These are phyloP conservation scores for Pimpla rufipes DNA, from an alignment of 2,888 invertebrate species.

Conservation along the genomic window DNA sequence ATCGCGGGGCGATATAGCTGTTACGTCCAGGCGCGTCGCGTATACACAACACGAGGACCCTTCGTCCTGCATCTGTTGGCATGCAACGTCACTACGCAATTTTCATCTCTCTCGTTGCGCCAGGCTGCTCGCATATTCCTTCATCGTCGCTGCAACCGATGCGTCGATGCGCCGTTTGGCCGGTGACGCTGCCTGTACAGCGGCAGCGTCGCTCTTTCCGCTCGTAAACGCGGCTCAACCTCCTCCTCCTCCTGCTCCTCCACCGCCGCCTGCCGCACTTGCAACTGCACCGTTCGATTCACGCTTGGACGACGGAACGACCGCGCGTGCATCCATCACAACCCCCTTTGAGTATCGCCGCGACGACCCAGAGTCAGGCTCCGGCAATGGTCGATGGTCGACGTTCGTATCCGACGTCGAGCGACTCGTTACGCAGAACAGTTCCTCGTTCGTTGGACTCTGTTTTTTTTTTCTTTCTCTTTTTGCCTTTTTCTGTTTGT, in stretches of 20 bases:
- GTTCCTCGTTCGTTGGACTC: slow-evolving; percentile 24
- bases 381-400: slow-evolving; percentile 44
- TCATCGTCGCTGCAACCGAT: slow-evolving; percentile 8
- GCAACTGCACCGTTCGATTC: slow-evolving; percentile 34
- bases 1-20: background rate
- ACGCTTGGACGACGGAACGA: slow-evolving; percentile 38
- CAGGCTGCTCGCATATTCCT: background rate
- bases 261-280: background rate
- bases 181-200: background rate
- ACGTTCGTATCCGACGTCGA: slow-evolving; percentile 43
- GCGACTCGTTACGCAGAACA: slow-evolving; percentile 45
- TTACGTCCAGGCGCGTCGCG: no score
- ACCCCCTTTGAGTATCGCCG: slow-evolving; percentile 48
- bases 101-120: background rate
- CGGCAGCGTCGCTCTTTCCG: slow-evolving; percentile 13
- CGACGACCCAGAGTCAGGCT: background rate
- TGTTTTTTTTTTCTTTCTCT: background rate
- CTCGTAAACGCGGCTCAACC: slow-evolving; percentile 32
- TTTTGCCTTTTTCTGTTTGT: background rate
- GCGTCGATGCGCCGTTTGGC: slow-evolving; percentile 13
- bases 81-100: no score
- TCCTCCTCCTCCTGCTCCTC: background rate
- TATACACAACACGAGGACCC: no score
- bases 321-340: slow-evolving; percentile 44
- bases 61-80: no score